Evolutionary conservation across 2,888 invertebrate species (phyloP).

Genomic region (Erannis defoliaria): DNA sequence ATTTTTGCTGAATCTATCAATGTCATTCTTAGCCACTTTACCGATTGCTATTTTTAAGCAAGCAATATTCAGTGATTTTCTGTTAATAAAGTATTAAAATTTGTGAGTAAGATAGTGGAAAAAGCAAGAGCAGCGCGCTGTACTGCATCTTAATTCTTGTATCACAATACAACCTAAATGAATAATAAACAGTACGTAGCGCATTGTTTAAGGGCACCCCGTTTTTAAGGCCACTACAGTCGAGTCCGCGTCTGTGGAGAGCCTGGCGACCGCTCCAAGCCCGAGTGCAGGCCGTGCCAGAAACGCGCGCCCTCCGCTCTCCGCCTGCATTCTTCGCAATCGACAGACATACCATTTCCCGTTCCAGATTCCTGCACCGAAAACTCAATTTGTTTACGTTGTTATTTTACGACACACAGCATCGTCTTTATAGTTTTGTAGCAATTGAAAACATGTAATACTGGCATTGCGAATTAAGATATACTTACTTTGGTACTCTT

Average conservation of each 20-base stretch:
- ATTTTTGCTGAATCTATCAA: too few species aligned
- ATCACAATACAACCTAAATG: not conserved
- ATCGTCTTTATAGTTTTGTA: not conserved
- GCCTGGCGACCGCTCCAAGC: constrained; percentile 34
- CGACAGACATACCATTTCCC: constrained; percentile 53
- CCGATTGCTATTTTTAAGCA: too few species aligned
- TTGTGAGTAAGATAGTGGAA: too few species aligned
- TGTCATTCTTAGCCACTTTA: too few species aligned
- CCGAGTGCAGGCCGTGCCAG: constrained; percentile 59
- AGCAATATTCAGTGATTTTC: too few species aligned
- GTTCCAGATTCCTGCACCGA: constrained; percentile 38
- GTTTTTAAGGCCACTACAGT: constrained; percentile 21
- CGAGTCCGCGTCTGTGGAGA: constrained; percentile 30
- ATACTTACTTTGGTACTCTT: too few species aligned
- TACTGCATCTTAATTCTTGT: too few species aligned
- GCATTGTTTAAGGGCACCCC: constrained; percentile 17
- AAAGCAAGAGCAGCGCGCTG: too few species aligned
- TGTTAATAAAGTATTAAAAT: too few species aligned
- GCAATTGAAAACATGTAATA: not conserved
- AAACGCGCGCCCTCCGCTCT: constrained; percentile 42
- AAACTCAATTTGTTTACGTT: constrained; percentile 36
- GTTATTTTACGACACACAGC: not conserved
- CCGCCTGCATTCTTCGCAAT: constrained; percentile 61
- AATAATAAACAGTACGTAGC: not conserved
- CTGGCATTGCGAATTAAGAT: too few species aligned